Evolutionary conservation across 1,140 invertebrate genomes (phyloP), one percentile per base, ranked within the genome.

Genomic region (Cydia amplana): DNA sequence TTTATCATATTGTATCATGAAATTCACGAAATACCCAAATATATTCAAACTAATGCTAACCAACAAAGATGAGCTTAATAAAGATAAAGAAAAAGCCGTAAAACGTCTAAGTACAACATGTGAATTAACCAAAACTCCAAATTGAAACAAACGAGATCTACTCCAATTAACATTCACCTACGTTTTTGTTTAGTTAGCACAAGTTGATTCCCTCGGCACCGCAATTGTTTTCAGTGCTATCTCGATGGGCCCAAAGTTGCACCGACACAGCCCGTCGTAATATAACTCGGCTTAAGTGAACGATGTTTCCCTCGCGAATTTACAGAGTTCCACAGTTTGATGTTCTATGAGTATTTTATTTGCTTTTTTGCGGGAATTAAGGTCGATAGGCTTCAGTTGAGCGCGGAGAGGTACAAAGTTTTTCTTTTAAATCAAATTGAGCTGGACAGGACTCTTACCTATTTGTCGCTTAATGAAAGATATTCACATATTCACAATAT

Each of bases 211-310:
- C 87, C 85, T 74, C 51, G 77, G 83, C 79, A 79, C 80, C 78
- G 65, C 83, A 88, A 90, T 87, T 91, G 89, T 90, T 91, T 89
- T 86, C 85, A 78, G 73, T 85, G 82, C 83, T 84, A 85, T 86
- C 86, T 85, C 86, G 36, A 73, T 60, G 84, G 85, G 82, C 77
- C 77, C 63, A 79, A 91, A 87, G 85, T 88, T 91, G 74, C 77
- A 49, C 74, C 73, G 77, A 80, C 77, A 79, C 74, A 81, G 80
- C 79, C 80, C 79, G 77, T 77, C 75, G 78, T 91, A 91, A 91
- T 90, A 83, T 84, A n/a, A n/a, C n/a, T n/a, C n/a, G n/a, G 85
- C 81, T 87, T 90, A 91, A 91, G 85, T 91, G 89, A 91, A 84
- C 83, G 89, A 91, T 91, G 89, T 87, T 82, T 78, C 88, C 84